These are phyloP conservation scores for Drosophila tristis DNA, from an alignment of 1,140 invertebrate genomes.

Conservation along the genomic window DNA sequence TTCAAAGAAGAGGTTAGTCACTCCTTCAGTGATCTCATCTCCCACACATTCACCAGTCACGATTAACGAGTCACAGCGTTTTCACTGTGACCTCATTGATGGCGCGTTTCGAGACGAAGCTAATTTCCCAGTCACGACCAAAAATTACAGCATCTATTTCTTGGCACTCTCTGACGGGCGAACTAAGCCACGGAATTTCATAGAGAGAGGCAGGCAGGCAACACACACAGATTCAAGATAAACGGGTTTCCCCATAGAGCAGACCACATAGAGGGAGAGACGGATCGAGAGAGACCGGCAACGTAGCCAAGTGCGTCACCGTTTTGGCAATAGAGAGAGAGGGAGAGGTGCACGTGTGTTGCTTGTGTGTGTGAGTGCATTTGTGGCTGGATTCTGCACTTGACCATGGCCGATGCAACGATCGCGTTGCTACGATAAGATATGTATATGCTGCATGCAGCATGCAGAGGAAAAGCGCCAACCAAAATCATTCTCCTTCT, in stretches of 20 bases:
- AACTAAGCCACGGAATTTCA: slow-evolving; percentile 24
- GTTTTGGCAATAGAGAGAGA: slow-evolving; percentile 2
- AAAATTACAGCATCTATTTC: slow-evolving; percentile 43
- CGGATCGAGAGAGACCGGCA: too few species aligned
- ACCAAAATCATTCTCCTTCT: too few species aligned
- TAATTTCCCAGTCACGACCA: slow-evolving; percentile 39
- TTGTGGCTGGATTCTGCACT: slow-evolving; percentile 27
- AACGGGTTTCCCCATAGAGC: slow-evolving; percentile 29
- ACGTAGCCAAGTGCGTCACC: too few species aligned
- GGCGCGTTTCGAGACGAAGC: neutral
- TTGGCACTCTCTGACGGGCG: slow-evolving; percentile 17
- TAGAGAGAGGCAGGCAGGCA: neutral
- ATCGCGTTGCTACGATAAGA: slow-evolving; percentile 11
- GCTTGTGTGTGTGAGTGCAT: slow-evolving; percentile 31
- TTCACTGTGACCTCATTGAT: too few species aligned
- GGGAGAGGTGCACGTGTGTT: neutral
- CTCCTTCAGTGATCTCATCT: slow-evolving; percentile 14
- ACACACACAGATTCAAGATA: slow-evolving; percentile 10
- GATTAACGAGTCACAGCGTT: too few species aligned
- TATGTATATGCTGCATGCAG: neutral
- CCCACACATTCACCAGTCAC: slow-evolving; percentile 1
- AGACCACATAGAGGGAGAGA: neutral
- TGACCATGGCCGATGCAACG: slow-evolving; percentile 20
- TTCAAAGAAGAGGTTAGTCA: slow-evolving; percentile 2
- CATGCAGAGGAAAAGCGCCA: neutral